Base-by-base conservation (phyloP, 2,888 invertebrate genomes). In the Lasius platythorax region DNA sequence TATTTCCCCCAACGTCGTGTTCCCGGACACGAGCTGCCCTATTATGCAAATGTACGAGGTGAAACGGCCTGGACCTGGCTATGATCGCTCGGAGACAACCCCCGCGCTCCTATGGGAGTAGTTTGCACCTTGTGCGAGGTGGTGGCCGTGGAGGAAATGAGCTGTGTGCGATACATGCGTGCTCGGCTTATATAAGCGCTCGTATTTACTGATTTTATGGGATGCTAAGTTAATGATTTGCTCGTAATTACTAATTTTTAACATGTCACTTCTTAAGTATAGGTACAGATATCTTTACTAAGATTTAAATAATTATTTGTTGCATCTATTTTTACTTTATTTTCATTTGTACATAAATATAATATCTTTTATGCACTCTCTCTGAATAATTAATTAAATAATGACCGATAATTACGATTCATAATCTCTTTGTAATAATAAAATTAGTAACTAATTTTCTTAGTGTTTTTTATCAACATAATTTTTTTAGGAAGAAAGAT, bases 11-110 rank as follows among this genome's bases (percentile, higher is more conserved):
- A 92, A 89, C 89, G 76, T 89, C 91, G 91, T 91, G 91, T 91
- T 88, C 88, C 86, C 87, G 88, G 85, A 89, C 90, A 87, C 85
- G 82, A 87, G 85, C 82, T 84, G 87, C 85, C 91, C 91, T 92
- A 93, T 93, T 93, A 93, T 93, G 93, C 91, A 93, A 93, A 93
- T 93, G 90, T 87, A 90, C 87, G 87, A 90, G 90, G 91, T 89
- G 91, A 92, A 91, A 92, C 90, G 89, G 89, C 88, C 91, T 87
- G 93, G 92, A 91, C 91, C 89, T 88, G 87, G 89, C 90, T 89
- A 92, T 89, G 90, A 92, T 90, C 93, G 93, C 90, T 91, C 90
- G 73, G 92, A 92, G 90, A 91, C 92, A 90, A 90, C 87, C 91
- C 85, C 84, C 75, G 50, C 72, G 58, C 30, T 88, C 87, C 85